Evolutionary conservation across 2,888 invertebrate genomes (phyloP).

Genomic region (Agonopterix alstromeriana): DNA sequence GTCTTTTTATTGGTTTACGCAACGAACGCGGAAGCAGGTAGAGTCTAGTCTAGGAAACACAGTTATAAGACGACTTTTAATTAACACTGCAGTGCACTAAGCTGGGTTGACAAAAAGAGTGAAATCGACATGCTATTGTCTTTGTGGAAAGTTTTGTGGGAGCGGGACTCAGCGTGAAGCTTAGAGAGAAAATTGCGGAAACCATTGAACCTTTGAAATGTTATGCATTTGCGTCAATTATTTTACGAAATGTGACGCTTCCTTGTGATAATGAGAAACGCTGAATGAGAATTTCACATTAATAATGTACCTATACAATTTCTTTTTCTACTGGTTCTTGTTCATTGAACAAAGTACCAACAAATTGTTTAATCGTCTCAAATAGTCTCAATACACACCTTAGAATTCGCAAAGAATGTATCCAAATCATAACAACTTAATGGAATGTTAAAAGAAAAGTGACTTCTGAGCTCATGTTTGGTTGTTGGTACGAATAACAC

Average conservation of each 20-base stretch:
- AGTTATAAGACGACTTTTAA: conserved; percentile 44
- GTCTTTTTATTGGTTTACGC: conserved; percentile 5
- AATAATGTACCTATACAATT: too few relatives aligned
- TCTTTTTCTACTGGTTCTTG: too few relatives aligned
- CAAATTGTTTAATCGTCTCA: too few relatives aligned
- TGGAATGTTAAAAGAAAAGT: too few relatives aligned
- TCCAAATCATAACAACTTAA: too few relatives aligned
- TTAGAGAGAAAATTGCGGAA: conserved; percentile 56
- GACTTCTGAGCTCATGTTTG: too few relatives aligned
- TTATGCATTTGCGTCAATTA: conserved; percentile 16
- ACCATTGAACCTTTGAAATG: conserved; percentile 32
- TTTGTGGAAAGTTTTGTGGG: conserved; percentile 65
- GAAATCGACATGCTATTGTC: conserved; percentile 69
- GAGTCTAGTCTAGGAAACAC: conserved; percentile 37
- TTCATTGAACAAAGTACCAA: too few relatives aligned
- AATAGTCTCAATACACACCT: too few relatives aligned
- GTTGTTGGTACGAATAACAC: neutral
- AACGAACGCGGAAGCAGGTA: conserved; percentile 1
- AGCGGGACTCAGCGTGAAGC: conserved; percentile 24
- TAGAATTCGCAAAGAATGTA: too few relatives aligned
- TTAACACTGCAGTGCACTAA: conserved; percentile 42
- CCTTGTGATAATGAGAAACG: neutral
- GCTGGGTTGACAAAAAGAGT: conserved; percentile 68
- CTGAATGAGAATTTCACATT: too few relatives aligned
- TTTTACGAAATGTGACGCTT: conserved; percentile 1